Percentiles rank a stretch among this genome's conserved stretches.
phyloP scores from a whole-genome alignment of 1,140 invertebrate species.

The Atta cephalotes region DNA sequence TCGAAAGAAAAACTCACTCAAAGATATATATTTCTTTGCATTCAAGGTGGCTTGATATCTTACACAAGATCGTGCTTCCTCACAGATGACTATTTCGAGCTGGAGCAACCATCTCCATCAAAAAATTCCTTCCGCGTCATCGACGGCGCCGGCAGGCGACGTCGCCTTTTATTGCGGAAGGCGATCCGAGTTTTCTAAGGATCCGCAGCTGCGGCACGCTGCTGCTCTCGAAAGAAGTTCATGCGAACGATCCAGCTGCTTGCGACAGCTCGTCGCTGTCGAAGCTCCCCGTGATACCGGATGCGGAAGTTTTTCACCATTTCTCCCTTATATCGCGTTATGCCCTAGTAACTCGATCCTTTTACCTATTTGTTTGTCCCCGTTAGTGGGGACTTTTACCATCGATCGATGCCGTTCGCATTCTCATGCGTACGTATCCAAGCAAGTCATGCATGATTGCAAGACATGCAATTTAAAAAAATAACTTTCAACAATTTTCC shows the following conservation, averaged over 20 bases:
- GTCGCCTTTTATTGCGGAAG: constrained; percentile 62
- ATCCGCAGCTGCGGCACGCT: constrained; percentile 47
- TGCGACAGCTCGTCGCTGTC: constrained; percentile 54
- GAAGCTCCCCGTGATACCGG: constrained; percentile 63
- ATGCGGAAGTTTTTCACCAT: constrained; percentile 70
- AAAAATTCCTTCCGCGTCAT: constrained; percentile 57
- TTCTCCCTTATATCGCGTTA: constrained; percentile 57
- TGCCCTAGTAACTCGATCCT: constrained; percentile 67
- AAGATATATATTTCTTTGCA: background rate
- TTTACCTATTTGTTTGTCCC: constrained; percentile 24
- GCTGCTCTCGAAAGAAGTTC: constrained; percentile 30
- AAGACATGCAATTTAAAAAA: constrained; percentile 10
- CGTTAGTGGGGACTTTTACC: constrained; percentile 44
- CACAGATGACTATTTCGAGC: constrained; percentile 43
- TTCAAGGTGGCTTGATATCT: constrained; percentile 18
- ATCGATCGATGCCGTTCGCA: constrained; percentile 51
- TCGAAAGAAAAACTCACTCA: background rate
- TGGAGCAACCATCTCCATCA: constrained; percentile 51
- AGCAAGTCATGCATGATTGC: background rate
- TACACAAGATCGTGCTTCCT: background rate
- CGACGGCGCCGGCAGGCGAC: constrained; percentile 55
- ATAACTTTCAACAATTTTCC: background rate
- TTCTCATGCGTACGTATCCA: background rate
- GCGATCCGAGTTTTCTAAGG: constrained; percentile 49
- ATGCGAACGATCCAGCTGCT: constrained; percentile 55